Percentiles rank a stretch among this genome's conserved stretches.
Evolutionary conservation across 2,113 vertebrate species (phyloP).

Genomic region (Salvator merianae): DNA sequence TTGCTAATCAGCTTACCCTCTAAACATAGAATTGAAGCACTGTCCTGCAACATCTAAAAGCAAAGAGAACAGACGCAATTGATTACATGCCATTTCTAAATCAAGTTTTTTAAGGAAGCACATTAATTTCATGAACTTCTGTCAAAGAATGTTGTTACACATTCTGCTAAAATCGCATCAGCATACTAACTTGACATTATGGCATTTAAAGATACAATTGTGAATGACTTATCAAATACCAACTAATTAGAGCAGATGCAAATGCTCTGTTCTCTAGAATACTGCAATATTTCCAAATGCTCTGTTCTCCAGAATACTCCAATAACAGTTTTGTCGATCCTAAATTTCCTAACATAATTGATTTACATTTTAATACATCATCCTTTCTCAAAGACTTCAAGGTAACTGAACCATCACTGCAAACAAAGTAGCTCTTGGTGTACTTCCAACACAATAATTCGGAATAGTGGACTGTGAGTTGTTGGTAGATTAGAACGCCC

Average conservation of each 20-base stretch:
- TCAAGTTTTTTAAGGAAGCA: not conserved
- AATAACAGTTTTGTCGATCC: not conserved
- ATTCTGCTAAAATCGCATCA: not conserved
- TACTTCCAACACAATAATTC: not conserved
- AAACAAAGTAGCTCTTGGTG: not conserved
- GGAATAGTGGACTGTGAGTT: not conserved
- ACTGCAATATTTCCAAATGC: not conserved
- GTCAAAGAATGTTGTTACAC: not conserved
- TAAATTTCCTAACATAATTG: not conserved
- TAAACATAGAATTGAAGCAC: constrained; percentile 41
- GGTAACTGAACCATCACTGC: not conserved
- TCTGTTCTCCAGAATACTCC: not conserved
- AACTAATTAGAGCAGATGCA: not conserved
- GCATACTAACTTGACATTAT: not conserved
- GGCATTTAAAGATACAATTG: too few relatives aligned
- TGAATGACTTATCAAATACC: too few relatives aligned
- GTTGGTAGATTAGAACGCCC: not conserved
- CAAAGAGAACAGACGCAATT: not conserved
- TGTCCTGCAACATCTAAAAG: constrained; percentile 19
- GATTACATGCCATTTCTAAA: not conserved
- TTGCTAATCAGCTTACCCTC: constrained; percentile 59
- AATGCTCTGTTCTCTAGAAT: not conserved
- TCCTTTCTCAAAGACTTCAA: not conserved
- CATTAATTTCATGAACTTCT: not conserved
- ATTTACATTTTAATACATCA: not conserved